Percentiles rank a stretch among this genome's conserved stretches.
Evolutionary conservation across 2,888 invertebrate genomes (phyloP).

Genomic region (Pristionchus mayeri): DNA sequence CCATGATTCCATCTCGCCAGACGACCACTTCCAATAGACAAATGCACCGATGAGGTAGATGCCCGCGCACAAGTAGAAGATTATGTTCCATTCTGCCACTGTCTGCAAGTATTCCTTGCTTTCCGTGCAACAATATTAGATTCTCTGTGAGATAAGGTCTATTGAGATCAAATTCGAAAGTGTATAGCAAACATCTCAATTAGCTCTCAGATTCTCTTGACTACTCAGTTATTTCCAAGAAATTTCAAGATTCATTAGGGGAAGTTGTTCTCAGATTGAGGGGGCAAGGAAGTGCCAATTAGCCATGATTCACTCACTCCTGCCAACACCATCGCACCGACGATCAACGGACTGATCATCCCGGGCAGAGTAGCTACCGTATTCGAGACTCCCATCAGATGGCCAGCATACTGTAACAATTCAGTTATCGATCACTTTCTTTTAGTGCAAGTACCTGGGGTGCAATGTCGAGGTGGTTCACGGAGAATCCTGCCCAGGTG

Average conservation of each 20-base stretch:
- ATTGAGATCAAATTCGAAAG: too few relatives aligned
- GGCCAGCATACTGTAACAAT: constrained; percentile 84
- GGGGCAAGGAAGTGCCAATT: too few relatives aligned
- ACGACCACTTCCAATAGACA: constrained; percentile 87
- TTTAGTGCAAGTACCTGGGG: constrained; percentile 81
- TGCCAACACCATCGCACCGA: constrained; percentile 85
- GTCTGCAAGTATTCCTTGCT: constrained; percentile 82
- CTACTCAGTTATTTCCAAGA: too few relatives aligned
- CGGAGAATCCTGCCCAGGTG: constrained; percentile 90
- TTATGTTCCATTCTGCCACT: constrained; percentile 87
- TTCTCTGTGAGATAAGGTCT: too few relatives aligned
- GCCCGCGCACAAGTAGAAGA: constrained; percentile 88
- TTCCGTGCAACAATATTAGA: too few relatives aligned
- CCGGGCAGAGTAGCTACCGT: constrained; percentile 92
- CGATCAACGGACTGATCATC: constrained; percentile 89
- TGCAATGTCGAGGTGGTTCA: constrained; percentile 89
- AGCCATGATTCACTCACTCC: constrained; percentile 80
- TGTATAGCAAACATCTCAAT: too few relatives aligned
- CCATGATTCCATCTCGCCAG: constrained; percentile 89
- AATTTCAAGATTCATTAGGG: too few relatives aligned
- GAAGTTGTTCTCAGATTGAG: too few relatives aligned
- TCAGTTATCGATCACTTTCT: background rate
- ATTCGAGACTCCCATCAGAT: constrained; percentile 92
- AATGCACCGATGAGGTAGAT: constrained; percentile 89
- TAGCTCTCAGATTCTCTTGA: too few relatives aligned